These are phyloP conservation scores for Cotesia chilonis DNA, from an alignment of 1,140 invertebrate species.

Conservation along the genomic window DNA sequence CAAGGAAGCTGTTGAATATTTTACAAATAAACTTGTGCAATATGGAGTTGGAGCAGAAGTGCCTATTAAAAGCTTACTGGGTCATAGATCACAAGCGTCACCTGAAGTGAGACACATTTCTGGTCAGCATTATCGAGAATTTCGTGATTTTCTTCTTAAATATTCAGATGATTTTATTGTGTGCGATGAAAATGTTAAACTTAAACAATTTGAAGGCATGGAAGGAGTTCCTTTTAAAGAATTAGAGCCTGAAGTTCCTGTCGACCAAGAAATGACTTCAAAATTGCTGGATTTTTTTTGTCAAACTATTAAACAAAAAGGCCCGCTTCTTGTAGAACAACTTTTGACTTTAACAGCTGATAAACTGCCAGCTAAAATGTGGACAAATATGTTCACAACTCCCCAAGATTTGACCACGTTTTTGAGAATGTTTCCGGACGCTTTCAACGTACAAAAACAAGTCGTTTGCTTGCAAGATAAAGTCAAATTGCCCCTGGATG, in stretches of 20 bases:
- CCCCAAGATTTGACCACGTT: constrained; percentile 86
- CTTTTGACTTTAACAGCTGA: constrained; percentile 83
- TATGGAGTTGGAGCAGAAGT: constrained; percentile 90
- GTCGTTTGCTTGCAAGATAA: constrained; percentile 81
- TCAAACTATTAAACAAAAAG: constrained; percentile 79
- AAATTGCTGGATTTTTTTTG: constrained; percentile 81
- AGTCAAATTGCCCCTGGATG: constrained; percentile 62
- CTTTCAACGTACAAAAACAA: constrained; percentile 90
- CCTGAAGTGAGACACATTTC: constrained; percentile 96
- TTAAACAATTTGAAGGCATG: constrained; percentile 72
- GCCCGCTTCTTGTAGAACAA: constrained; percentile 84
- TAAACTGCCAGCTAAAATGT: constrained; percentile 79
- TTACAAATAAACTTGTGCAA: constrained; percentile 87
- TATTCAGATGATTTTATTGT: constrained; percentile 89
- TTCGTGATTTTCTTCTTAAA: constrained; percentile 87
- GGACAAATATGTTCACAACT: constrained; percentile 86
- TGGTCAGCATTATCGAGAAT: constrained; percentile 92
- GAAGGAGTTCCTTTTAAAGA: constrained; percentile 63
- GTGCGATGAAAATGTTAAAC: constrained; percentile 83
- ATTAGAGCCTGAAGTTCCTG: constrained; percentile 75
- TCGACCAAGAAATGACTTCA: constrained; percentile 81
- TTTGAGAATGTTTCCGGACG: constrained; percentile 87
- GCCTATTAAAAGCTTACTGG: constrained; percentile 90
- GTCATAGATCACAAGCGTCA: constrained; percentile 92
- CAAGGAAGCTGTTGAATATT: constrained; percentile 93